Base-by-base conservation (phyloP, 2,113 vertebrate species). In the Centropristis striata region DNA sequence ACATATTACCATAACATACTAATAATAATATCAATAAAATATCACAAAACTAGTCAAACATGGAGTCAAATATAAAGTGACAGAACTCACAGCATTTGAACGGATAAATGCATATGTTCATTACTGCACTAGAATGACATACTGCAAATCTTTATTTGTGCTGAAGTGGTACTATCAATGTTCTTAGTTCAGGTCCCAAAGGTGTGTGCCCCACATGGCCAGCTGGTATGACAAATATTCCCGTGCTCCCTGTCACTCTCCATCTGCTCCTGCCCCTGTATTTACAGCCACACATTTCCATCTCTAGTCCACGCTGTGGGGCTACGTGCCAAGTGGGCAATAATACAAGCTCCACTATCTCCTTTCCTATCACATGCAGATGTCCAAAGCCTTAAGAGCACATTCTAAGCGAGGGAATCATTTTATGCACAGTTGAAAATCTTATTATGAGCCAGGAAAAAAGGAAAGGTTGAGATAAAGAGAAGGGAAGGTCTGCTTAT, bases 241-340 rank as follows among this genome's bases (percentile, higher is more conserved):
- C 27, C 51, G n/a, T 51, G 65, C 65, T 69, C 80, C 64, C 50
- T 73, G 54, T 75, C 77, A 71, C 42, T 23, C 16, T 78, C 69
- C 76, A 84, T 84, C 87, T 86, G 79, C 64, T 86, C 73, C 27
- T 28, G 21, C 54, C 53, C 64, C 61, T 63, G 42, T 77, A 49
- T 76, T 80, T 75, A 68, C 60, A 80, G 63, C 57, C 32, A 39
- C 69, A 71, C 50, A 55, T 49, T 76, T 72, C 39, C 27, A 16
- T 61, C 39, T 66, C n/a, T n/a, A n/a, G n/a, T n/a, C 39, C 65
- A 3, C 69, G 81, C 73, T 80, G 47, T 20, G 54, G 65, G 51
- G 65, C 60, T 71, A 75, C 59, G 63, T 69, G 67, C 58, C 65
- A 73, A 69, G 55, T 5, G 61, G 36, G 37, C 28, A 75, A 49